These are phyloP conservation scores for Cossypha dichroa DNA, from an alignment of 2,797 vertebrate genomes.

Conservation along the genomic window DNA sequence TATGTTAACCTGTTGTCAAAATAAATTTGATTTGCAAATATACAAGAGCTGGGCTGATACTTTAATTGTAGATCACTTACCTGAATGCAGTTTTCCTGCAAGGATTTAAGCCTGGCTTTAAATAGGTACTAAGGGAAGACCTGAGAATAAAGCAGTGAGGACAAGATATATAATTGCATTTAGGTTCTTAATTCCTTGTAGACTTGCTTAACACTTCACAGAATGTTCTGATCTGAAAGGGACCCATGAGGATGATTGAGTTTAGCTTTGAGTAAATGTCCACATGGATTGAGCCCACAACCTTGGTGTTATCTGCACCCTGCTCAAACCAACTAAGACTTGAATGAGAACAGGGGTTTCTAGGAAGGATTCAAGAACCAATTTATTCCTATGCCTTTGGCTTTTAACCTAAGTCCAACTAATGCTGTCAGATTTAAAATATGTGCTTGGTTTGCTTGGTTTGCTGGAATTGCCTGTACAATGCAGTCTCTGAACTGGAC, in stretches of 20 bases:
- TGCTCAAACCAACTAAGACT: background rate
- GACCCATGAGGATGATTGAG: background rate
- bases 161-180: background rate
- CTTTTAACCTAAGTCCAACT: background rate
- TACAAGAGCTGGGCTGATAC: background rate
- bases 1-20: constrained; percentile 15
- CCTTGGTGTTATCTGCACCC: background rate
- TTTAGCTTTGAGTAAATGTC: background rate
- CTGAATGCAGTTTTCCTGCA: background rate
- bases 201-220: background rate
- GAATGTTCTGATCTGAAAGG: background rate
- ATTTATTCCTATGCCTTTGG: background rate
- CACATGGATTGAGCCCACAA: background rate
- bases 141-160: background rate
- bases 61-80: background rate
- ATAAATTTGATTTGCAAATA: background rate
- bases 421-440: background rate
- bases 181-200: background rate
- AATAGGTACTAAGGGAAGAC: background rate
- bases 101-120: background rate
- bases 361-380: background rate
- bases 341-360: background rate
- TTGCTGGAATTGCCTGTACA: background rate
- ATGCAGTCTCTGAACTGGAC: background rate
- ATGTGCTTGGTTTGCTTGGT: background rate